Evolutionary conservation across 1,140 invertebrate genomes (phyloP), one percentile per base, ranked within the genome.

Genomic region (Lutraria rhynchaena): DNA sequence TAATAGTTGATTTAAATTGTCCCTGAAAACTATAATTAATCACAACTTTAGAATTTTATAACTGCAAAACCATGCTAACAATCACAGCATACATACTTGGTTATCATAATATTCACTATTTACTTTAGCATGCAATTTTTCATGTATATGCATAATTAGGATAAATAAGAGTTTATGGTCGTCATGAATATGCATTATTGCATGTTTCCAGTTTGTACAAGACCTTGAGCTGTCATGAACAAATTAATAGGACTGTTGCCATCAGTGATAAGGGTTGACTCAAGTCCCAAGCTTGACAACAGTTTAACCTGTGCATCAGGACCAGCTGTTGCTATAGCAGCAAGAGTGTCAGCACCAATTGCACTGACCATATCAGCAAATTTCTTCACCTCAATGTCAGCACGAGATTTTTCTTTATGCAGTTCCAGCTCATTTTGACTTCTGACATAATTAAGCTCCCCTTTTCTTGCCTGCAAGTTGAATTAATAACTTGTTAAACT

Each of bases 161-260:
- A n/a, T n/a, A n/a, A n/a, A n/a, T n/a, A n/a, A n/a, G n/a, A n/a
- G n/a, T n/a, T n/a, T n/a, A n/a, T n/a, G n/a, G n/a, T n/a, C n/a
- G n/a, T n/a, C n/a, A n/a, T n/a, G n/a, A n/a, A n/a, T n/a, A n/a
- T n/a, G n/a, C n/a, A n/a, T n/a, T 41, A 41, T 15, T 41, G 37
- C 15, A 7, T 7, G 37, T 41, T 41, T 41, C 37, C 37, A 41
- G 61, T 51, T 51, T 85, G 81, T 60, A 93, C 80, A 13, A 93
- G 85, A 9, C 92, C 92, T 53, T 83, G 41, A 3, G 92, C 92
- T 31, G 92, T 93, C 55, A 87, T 89, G 63, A 93, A 91, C 1
- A 93, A 84, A 84, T 93, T 93, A 61, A 93, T 87, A 0, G 93
- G 93, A 74, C 84, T 89, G 37, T 88, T 89, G 0, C 92, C 93